Conservation (phyloP, 2,797 vertebrate genomes). For the Fratercula arctica region DNA sequence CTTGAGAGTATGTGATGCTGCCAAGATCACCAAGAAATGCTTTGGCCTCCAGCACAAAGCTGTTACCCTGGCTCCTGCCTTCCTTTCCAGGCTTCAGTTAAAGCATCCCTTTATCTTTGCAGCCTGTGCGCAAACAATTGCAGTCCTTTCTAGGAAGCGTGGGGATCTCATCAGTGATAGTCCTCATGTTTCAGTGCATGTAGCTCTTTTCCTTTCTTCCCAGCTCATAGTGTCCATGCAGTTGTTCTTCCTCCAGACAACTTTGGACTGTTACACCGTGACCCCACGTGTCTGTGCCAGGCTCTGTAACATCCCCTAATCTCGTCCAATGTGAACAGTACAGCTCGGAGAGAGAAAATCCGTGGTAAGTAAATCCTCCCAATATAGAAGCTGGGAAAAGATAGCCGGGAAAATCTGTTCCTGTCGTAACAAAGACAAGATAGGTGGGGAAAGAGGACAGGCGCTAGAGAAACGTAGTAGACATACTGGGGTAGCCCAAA, state of each 20-base stretch:
- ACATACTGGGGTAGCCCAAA: not conserved
- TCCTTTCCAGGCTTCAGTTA: not conserved
- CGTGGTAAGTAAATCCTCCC: not conserved
- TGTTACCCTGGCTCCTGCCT: not conserved
- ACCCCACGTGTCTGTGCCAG: not conserved
- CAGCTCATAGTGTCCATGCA: not conserved
- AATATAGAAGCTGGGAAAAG: not conserved
- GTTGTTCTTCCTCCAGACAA: not conserved
- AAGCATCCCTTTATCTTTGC: not conserved
- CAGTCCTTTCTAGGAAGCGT: not conserved
- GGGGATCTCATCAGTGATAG: accelerated
- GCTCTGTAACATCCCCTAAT: not conserved
- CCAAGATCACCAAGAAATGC: not conserved
- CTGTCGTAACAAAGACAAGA: not conserved
- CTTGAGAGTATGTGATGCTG: not conserved
- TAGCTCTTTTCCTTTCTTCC: not conserved
- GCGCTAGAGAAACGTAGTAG: not conserved
- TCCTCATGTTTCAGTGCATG: not conserved
- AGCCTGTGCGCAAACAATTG: not conserved
- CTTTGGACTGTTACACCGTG: not conserved
- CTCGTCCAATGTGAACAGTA: not conserved
- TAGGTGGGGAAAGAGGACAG: not conserved
- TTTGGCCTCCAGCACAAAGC: not conserved
- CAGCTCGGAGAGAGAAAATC: not conserved
- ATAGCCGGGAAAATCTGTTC: not conserved